phyloP scores from a whole-genome alignment of 1,140 invertebrate species.

The Bradysia coprophila region DNA sequence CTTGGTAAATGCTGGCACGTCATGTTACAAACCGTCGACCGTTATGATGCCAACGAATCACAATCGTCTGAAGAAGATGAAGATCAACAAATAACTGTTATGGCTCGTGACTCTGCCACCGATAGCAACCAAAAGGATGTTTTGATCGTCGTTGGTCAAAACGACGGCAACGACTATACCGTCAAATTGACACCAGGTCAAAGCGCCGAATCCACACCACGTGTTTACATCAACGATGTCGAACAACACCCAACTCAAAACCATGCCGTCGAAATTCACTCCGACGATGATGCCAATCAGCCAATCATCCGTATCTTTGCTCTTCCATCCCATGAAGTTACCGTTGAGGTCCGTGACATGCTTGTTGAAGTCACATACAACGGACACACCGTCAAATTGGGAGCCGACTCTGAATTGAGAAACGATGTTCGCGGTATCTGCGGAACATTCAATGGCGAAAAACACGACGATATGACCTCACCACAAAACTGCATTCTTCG shows the following conservation, averaged over 20 bases:
- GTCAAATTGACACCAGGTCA: conserved; percentile 7
- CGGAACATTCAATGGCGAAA: conserved; percentile 35
- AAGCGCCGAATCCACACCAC: conserved; percentile 11
- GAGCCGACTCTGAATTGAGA: conserved; percentile 24
- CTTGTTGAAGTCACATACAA: conserved; percentile 31
- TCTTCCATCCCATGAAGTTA: conserved; percentile 26
- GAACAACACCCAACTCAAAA: conserved; percentile 10
- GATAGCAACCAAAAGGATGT: conserved; percentile 21
- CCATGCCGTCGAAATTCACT: conserved; percentile 6
- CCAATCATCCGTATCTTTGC: conserved; percentile 29
- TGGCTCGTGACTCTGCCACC: conserved; percentile 29
- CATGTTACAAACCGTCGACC: conserved; percentile 29
- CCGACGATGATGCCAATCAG: conserved; percentile 10
- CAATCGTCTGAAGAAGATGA: conserved; percentile 22
- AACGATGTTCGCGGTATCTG: conserved; percentile 38
- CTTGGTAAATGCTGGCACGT: conserved; percentile 39
- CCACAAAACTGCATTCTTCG: conserved; percentile 32
- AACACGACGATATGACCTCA: conserved; percentile 32
- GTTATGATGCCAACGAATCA: conserved; percentile 8
- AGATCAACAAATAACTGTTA: conserved; percentile 14
- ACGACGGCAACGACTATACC: conserved; percentile 6
- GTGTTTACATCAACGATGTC: conserved; percentile 20
- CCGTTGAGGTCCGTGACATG: conserved; percentile 26
- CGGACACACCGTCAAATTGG: conserved; percentile 28
- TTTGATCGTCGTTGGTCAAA: conserved; percentile 18